phyloP scores from a whole-genome alignment of 2,888 invertebrate genomes.

The Nomada ruficornis region DNA sequence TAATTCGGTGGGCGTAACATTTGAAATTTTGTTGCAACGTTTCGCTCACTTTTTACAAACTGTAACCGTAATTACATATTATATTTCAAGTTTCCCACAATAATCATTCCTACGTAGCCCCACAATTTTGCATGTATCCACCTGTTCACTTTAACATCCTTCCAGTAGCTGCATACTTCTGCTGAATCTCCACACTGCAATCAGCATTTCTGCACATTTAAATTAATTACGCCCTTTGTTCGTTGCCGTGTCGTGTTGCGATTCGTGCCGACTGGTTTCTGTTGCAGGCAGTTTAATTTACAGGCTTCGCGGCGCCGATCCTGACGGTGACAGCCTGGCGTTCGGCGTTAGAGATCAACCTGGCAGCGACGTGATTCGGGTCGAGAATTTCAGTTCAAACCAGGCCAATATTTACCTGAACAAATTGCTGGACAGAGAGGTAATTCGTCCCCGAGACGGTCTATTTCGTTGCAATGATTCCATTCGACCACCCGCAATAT shows the following conservation, averaged over 20 bases:
- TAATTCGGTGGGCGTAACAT: too few species aligned
- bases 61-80: not conserved
- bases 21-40: too few species aligned
- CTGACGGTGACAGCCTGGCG: constrained; percentile 92
- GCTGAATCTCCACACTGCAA: not conserved
- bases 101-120: not conserved
- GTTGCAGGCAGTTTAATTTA: constrained; percentile 92
- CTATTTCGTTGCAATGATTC: constrained; percentile 27
- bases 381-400: constrained; percentile 92
- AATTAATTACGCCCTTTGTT: constrained; percentile 43
- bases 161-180: not conserved
- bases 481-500: not conserved
- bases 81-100: not conserved
- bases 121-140: not conserved
- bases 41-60: not conserved
- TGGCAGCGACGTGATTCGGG: constrained; percentile 92
- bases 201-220: constrained; percentile 22
- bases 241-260: constrained; percentile 35
- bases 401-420: constrained; percentile 95
- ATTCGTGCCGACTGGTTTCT: constrained; percentile 58
- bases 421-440: constrained; percentile 96
- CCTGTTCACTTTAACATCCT: not conserved
- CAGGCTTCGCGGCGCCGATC: constrained; percentile 92
- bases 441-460: constrained; percentile 78
- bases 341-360: constrained; percentile 93